Conservation (phyloP, 1,140 invertebrate species). For the Ylistrum balloti region DNA sequence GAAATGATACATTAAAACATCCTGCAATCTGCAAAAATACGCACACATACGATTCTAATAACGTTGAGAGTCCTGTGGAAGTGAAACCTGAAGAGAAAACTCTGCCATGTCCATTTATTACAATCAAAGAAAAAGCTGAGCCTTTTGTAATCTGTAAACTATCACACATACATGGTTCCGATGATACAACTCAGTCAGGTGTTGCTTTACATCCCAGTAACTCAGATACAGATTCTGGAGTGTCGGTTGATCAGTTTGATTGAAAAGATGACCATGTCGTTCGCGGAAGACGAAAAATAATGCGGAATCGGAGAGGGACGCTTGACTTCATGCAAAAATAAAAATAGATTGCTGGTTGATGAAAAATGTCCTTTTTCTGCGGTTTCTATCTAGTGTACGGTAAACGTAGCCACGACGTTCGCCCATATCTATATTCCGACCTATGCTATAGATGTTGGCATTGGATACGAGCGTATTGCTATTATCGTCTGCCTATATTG, state of each 20-base stretch:
- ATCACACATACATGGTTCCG: too few relatives aligned
- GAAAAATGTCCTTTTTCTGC: not conserved
- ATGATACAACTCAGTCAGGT: too few relatives aligned
- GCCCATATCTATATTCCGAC: slow-evolving; percentile 57
- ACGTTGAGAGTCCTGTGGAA: not conserved
- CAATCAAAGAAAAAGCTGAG: not conserved
- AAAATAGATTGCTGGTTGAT: not conserved
- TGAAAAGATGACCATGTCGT: not conserved
- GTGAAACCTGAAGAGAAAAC: not conserved
- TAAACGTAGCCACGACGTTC: not conserved
- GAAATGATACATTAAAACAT: not conserved
- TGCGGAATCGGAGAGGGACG: not conserved
- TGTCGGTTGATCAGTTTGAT: not conserved
- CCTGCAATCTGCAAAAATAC: not conserved
- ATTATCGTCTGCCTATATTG: slow-evolving; percentile 60
- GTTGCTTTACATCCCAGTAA: too few relatives aligned
- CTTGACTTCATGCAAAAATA: not conserved
- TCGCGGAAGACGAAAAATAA: too few relatives aligned
- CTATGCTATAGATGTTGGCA: slow-evolving; percentile 45
- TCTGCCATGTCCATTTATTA: not conserved
- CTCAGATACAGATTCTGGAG: not conserved
- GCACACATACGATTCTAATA: not conserved
- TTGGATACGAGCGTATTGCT: slow-evolving; percentile 54
- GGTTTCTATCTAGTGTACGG: not conserved
- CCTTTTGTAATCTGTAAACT: too few relatives aligned